Evolutionary conservation across 1,140 invertebrate genomes (phyloP).

Genomic region (Camponotus floridanus): DNA sequence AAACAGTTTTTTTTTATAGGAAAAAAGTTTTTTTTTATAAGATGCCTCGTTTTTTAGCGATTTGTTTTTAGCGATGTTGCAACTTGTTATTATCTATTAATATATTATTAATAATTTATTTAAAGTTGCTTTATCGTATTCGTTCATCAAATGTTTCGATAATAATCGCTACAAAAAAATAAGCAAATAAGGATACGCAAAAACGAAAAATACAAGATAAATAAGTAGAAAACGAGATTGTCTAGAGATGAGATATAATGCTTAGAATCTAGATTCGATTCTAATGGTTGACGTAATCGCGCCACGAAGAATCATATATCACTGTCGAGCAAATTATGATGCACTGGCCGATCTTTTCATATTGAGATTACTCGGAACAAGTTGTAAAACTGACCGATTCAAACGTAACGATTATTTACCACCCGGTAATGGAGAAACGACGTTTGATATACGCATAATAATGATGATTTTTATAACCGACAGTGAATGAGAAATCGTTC

Average conservation of each 20-base stretch:
- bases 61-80: background rate
- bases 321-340: constrained; percentile 55
- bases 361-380: constrained; percentile 59
- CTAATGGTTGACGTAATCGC: constrained; percentile 49
- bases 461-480: constrained; percentile 48
- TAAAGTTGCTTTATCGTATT: background rate
- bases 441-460: constrained; percentile 43
- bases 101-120: constrained; percentile 1
- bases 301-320: constrained; percentile 58
- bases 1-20: background rate
- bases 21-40: background rate
- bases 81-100: constrained; percentile 5
- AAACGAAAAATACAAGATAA: background rate
- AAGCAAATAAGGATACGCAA: background rate
- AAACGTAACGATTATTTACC: constrained; percentile 59
- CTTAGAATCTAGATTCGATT: constrained; percentile 13
- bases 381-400: constrained; percentile 47
- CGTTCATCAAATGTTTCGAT: constrained; percentile 7
- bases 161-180: background rate
- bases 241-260: background rate
- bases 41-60: background rate
- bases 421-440: constrained; percentile 45
- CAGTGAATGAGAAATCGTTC: constrained; percentile 1
- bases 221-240: background rate
- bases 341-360: constrained; percentile 52